Conservation (phyloP, 1,140 invertebrate genomes). For the Ips nitidus region DNA sequence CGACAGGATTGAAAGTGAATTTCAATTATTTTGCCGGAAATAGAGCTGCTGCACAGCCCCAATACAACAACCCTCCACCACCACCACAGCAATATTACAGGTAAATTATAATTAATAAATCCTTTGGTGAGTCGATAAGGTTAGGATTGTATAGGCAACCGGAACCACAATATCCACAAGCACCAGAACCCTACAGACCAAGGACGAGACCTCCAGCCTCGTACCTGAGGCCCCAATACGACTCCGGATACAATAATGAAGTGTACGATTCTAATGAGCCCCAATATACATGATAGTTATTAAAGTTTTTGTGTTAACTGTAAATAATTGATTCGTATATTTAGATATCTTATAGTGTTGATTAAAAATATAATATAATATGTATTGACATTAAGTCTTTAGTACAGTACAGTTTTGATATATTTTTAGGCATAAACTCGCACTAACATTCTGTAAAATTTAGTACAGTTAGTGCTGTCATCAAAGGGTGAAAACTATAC, state of each 20-base stretch:
- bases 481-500: too few relatives aligned
- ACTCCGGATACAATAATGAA: conserved; percentile 3
- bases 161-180: neutral
- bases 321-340: neutral
- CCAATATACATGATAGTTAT: neutral
- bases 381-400: too few relatives aligned
- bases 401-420: too few relatives aligned
- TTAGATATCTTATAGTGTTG: too few relatives aligned
- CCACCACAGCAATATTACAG: neutral
- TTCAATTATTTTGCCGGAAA: conserved; percentile 50
- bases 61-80: neutral
- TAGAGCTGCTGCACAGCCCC: conserved; percentile 16
- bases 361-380: too few relatives aligned
- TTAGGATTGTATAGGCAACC: conserved; percentile 1
- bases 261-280: neutral
- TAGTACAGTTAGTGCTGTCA: too few relatives aligned
- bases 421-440: too few relatives aligned
- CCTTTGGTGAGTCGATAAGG: neutral
- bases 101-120: conserved; percentile 2
- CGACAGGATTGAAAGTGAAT: conserved; percentile 51
- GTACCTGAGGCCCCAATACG: neutral
- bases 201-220: conserved; percentile 11
- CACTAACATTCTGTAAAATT: too few relatives aligned
- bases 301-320: neutral
- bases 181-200: conserved; percentile 5